Evolutionary conservation across 1,140 invertebrate species (phyloP).

Genomic region (Formica exsecta): DNA sequence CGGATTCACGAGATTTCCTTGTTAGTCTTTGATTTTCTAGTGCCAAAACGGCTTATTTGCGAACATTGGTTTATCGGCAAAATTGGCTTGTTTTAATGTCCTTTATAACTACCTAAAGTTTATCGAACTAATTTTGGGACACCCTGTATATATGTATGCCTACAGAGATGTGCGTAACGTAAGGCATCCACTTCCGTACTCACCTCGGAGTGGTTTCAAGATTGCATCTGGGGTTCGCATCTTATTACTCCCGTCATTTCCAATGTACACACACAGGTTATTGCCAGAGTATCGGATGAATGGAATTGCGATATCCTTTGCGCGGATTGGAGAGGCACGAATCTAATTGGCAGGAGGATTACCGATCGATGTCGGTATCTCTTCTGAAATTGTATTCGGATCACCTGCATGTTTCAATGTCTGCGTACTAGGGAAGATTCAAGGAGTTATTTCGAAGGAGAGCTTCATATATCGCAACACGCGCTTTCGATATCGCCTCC

Average conservation of each 20-base stretch:
- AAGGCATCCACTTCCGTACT: constrained; percentile 51
- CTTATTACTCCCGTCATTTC: constrained; percentile 73
- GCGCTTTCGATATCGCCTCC: constrained; percentile 5
- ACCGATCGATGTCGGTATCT: constrained; percentile 63
- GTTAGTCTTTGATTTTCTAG: too few species aligned
- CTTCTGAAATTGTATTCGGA: constrained; percentile 66
- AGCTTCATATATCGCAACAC: constrained; percentile 33
- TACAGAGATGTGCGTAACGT: constrained; percentile 41
- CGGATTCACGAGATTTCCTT: too few species aligned
- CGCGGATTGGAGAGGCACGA: constrained; percentile 45
- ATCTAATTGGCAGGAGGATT: constrained; percentile 70
- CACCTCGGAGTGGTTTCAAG: constrained; percentile 61
- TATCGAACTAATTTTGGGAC: too few species aligned
- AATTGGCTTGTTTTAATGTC: too few species aligned
- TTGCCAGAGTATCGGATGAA: constrained; percentile 68
- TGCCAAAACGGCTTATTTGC: too few species aligned
- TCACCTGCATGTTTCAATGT: constrained; percentile 63
- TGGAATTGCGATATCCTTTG: constrained; percentile 68
- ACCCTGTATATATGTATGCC: neutral
- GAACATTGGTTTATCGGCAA: too few species aligned
- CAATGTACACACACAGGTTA: constrained; percentile 67
- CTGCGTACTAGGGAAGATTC: constrained; percentile 56
- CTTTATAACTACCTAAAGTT: too few species aligned
- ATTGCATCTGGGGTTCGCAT: constrained; percentile 68
- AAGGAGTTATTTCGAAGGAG: constrained; percentile 30